Base-by-base conservation (phyloP, 2,113 vertebrate species). In the Xyliphius kryptos region DNA sequence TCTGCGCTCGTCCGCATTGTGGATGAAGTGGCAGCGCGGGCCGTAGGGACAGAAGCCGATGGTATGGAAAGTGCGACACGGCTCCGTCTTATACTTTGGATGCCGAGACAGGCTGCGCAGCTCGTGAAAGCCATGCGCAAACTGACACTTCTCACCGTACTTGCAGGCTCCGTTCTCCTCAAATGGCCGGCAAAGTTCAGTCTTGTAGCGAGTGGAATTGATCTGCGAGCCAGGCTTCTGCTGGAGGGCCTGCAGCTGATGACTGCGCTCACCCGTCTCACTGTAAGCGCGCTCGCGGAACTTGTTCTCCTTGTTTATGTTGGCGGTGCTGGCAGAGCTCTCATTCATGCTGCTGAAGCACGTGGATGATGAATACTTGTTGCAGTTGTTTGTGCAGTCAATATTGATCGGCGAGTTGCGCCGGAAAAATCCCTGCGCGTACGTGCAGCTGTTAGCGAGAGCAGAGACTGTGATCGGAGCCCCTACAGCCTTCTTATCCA, bases 401-500 rank as follows among this genome's bases (percentile, higher is more conserved):
- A 90, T 63, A 84, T 91, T 97, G 84, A 91, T 94, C 78, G 88
- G 82, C 0, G 93, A 97, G 78, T 95, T 95, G 70, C 94, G 83
- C 75, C 92, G 91, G 79, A 90, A 92, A 77, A 93, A 96, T 74
- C 91, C 91, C 53, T 92, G 89, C 20, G 89, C 43, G 81, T 91
- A 93, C 19, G 74, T 60, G 56, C 78, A 74, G 76, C 73, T 82
- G 47, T 75, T 82, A 21, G 79, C 83, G 65, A 89, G 84, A 73
- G 88, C 76, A 21, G 84, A 74, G 11, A 74, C 47, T 2, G 85
- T 74, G 68, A 95, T 85, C 22, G 93, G 93, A 55, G 91, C 91
- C 21, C 94, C 94, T 75, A 97, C 95, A 4, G 94, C 94, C 70
- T 96, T 95, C 87, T 93, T 93, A 72, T 97, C 93, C 90, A 97